Base-by-base conservation (phyloP, 2,888 invertebrate genomes). In the Hololepta plana region DNA sequence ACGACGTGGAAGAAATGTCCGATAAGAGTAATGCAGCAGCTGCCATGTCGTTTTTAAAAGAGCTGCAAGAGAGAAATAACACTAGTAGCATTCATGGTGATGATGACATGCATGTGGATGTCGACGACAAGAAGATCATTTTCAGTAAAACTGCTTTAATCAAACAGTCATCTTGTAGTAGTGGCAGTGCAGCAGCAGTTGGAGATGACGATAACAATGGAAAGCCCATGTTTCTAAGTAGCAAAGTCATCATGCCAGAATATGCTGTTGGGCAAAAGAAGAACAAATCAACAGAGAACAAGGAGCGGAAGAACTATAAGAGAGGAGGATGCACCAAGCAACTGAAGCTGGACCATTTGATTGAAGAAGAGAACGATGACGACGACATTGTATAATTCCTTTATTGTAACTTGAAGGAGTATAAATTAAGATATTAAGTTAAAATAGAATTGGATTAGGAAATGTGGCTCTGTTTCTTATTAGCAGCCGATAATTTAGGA, bases 1-100 rank as follows among this genome's bases (percentile, higher is more conserved):
- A 69, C 13, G 80, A 85, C 62, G 81, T 84, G 3, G 68, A 69
- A 9, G 80, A 82, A 42, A 73, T 82, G 57, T 77, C 82, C 1
- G 81, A 85, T 29, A 62, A 63, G 27, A 71, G 73, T 20, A 87
- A 87, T 42, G 69, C 72, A 8, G 65, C 67, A 23, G 77, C 81
- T 19, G 85, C 85, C 1, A 60, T 82, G 37, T 64, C 72, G n/a
- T 77, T 82, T 46, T 58, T 85, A 15, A 62, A 62, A 30, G 65
- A 74, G 49, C 50, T 81, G 35, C 72, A 73, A 43, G 60, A 66
- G 26, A 59, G 66, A 24, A 53, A 44, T 50, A 44, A 39, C 33
- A 33, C 36, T 32, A 35, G 15, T 22, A 25, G 12, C 23, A 25
- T 38, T 15, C 29, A 23, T 8, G 27, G 34, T 12, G 26, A 34